phyloP scores from a whole-genome alignment of 2,113 vertebrate genomes.

The Benitochromis conjunctus region DNA sequence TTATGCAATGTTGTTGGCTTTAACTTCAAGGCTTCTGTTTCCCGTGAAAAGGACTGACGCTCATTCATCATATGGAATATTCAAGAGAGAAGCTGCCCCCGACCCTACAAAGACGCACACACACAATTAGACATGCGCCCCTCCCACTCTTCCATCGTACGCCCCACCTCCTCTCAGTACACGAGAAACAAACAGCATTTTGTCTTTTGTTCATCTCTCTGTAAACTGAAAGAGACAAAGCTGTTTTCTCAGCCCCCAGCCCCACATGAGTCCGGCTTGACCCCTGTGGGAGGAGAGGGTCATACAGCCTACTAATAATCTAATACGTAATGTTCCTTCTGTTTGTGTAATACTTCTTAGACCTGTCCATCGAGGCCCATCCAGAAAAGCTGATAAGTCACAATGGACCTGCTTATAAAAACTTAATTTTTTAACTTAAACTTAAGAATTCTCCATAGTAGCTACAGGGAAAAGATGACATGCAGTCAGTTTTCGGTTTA shows the following conservation, averaged over 20 bases:
- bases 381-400: slow-evolving; percentile 46
- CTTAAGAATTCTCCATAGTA: slow-evolving; percentile 25
- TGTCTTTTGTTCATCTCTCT: slow-evolving; percentile 62
- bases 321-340: slow-evolving; percentile 6
- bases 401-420: slow-evolving; percentile 41
- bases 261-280: slow-evolving; percentile 45
- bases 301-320: slow-evolving; percentile 6
- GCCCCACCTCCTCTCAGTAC: slow-evolving; percentile 17
- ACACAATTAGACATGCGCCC: slow-evolving; percentile 47
- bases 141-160: slow-evolving; percentile 43
- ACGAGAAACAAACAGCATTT: slow-evolving; percentile 49
- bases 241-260: slow-evolving; percentile 44
- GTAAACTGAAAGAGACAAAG: slow-evolving; percentile 55
- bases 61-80: slow-evolving; percentile 71
- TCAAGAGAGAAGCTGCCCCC: slow-evolving; percentile 41
- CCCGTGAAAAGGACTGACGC: slow-evolving; percentile 51
- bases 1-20: slow-evolving; percentile 10
- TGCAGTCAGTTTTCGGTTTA: not conserved
- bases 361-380: not conserved
- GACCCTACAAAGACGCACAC: slow-evolving; percentile 16
- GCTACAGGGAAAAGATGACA: slow-evolving; percentile 11
- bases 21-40: slow-evolving; percentile 40
- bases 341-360: slow-evolving; percentile 26
- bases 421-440: slow-evolving; percentile 52
- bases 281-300: slow-evolving; percentile 29